Evolutionary conservation across 2,113 vertebrate genomes (phyloP).

Genomic region (Lagopus muta): DNA sequence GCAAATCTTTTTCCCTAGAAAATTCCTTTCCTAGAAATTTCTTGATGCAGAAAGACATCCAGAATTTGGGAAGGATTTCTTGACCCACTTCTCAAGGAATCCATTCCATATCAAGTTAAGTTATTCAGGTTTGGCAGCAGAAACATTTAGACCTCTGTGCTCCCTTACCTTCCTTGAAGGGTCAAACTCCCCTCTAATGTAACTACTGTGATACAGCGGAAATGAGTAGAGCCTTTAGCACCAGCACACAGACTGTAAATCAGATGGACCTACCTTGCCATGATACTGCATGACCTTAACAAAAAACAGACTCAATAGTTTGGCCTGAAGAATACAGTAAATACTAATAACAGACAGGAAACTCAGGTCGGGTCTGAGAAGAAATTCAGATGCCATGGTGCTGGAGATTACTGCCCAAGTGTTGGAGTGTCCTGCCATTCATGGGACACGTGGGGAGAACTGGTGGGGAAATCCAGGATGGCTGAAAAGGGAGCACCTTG

Average conservation of each 20-base stretch:
- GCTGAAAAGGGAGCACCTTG: background rate
- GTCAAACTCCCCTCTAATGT: background rate
- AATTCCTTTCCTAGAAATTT: background rate
- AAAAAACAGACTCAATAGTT: background rate
- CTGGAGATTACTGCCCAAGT: background rate
- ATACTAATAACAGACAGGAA: background rate
- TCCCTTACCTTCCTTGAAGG: background rate
- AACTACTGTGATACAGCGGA: background rate
- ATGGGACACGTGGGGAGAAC: background rate
- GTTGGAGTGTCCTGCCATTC: background rate
- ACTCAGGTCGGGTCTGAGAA: background rate
- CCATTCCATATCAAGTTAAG: background rate
- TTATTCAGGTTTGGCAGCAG: background rate
- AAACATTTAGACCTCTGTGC: background rate
- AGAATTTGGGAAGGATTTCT: background rate
- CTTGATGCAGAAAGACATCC: background rate
- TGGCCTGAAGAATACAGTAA: background rate
- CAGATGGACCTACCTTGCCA: background rate
- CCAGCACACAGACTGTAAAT: background rate
- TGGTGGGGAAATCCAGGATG: background rate
- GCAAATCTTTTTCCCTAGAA: background rate
- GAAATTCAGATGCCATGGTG: background rate
- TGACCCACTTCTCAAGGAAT: background rate
- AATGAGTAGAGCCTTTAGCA: background rate
- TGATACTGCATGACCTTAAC: no score